Evolutionary conservation across 2,888 invertebrate genomes (phyloP), one percentile per base, ranked within the genome.

Genomic region (Scaptomyza reducta): DNA sequence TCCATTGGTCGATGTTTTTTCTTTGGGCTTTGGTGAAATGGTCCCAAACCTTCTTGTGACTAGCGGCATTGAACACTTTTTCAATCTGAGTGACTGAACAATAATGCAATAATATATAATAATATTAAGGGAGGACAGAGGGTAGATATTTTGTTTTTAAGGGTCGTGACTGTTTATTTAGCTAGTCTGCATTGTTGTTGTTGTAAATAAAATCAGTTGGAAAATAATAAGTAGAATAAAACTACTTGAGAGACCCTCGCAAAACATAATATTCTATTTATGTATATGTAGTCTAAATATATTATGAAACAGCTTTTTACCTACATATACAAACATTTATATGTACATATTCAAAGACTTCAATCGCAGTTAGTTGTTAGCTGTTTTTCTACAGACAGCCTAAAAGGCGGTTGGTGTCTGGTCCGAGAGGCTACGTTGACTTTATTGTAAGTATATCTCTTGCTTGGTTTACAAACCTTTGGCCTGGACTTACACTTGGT

Each of bases 1-100:
- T 97, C 99, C 98, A 98, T 92, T 96, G 95, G 93, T 98, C 98
- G 93, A 99, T 97, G 94, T 98, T 98, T 95, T 98, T 98, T 94
- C 98, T 94, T 93, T 98, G 98, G 89, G 98, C 97, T 94, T 98
- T 98, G 93, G 98, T 98, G 95, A 99, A 98, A 95, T 98, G 98
- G 95, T 98, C 98, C 98, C 98, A 98, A 93, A 97, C 97, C 93
- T 98, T 98, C 95, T 98, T 98, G 94, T 98, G 98, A 93, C 96
- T 96, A 92, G 98, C 97, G 91, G 97, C 96, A 93, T 94, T 94
- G 95, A 98, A 98, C 93, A 98, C 97, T 94, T 97, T 96, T 96
- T 97, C 98, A 94, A 98, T 98, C 96, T 98, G 98, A 95, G 97
- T 96, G 96, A 98, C 98, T 98, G 96, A 92, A 91, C 90, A 90